Evolutionary conservation across 2,797 vertebrate genomes (phyloP).

Genomic region (Lagorchestes hirsutus): DNA sequence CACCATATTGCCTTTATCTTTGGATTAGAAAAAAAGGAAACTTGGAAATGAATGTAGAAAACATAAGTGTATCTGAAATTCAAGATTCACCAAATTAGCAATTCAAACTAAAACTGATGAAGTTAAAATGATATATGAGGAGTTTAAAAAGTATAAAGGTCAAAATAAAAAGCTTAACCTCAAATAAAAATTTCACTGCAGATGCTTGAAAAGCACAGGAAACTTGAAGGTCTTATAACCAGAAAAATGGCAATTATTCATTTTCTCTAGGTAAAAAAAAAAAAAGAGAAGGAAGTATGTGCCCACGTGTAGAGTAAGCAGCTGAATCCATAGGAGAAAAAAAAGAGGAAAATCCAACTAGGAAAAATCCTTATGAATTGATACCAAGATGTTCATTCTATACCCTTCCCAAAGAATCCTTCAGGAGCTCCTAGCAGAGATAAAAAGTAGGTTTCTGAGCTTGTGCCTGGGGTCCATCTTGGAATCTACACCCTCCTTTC

Average conservation of each 20-base stretch:
- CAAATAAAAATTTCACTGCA: neutral
- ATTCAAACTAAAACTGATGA: neutral
- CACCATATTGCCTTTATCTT: neutral
- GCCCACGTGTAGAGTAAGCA: neutral
- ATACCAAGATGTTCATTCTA: neutral
- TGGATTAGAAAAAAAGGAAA: neutral
- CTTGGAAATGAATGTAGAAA: neutral
- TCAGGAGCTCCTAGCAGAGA: neutral
- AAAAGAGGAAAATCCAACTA: neutral
- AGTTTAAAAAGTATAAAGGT: neutral
- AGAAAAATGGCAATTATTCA: neutral
- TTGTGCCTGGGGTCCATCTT: neutral
- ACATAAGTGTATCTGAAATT: neutral
- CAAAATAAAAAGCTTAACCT: neutral
- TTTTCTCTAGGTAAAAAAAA: neutral
- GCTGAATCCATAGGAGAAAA: neutral
- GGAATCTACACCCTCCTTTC: neutral
- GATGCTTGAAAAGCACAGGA: neutral
- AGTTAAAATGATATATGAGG: neutral
- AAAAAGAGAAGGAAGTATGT: neutral
- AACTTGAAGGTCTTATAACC: neutral
- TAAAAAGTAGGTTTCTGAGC: neutral
- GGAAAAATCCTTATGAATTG: neutral
- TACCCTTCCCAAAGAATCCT: no score
- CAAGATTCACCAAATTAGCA: neutral